A percentile compares a stretch with the other conserved stretches of the same genome.
Evolutionary conservation across 2,888 invertebrate species (phyloP).

Genomic region (Troides aeacus): DNA sequence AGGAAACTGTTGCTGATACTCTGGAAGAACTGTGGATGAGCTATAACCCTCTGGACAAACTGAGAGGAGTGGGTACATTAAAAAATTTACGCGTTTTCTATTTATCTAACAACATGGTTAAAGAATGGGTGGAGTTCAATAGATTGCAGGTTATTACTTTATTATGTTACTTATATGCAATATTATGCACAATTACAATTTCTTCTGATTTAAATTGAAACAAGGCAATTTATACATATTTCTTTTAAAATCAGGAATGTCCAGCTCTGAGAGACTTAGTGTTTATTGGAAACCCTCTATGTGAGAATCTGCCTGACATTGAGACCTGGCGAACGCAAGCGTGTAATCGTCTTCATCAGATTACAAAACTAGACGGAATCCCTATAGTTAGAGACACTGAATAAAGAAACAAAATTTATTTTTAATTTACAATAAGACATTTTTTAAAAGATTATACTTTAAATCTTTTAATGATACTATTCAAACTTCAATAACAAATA

Average conservation of each 20-base stretch:
- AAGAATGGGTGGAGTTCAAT: constrained; percentile 92
- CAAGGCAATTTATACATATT: too few relatives aligned
- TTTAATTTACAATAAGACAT: background rate
- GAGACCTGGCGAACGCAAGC: constrained; percentile 85
- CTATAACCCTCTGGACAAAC: constrained; percentile 94
- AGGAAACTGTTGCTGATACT: constrained; percentile 93
- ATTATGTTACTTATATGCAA: background rate
- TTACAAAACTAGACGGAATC: constrained; percentile 89
- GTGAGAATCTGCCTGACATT: constrained; percentile 84
- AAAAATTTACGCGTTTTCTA: constrained; percentile 91
- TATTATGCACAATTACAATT: background rate
- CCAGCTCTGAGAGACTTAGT: constrained; percentile 86
- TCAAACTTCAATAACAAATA: background rate
- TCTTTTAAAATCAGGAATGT: constrained; percentile 68
- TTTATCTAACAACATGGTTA: constrained; percentile 88
- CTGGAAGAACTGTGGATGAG: constrained; percentile 97
- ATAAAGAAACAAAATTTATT: constrained; percentile 22
- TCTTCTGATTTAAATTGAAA: too few relatives aligned
- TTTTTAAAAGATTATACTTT: background rate
- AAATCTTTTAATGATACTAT: background rate
- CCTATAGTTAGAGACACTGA: constrained; percentile 82
- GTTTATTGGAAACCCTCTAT: constrained; percentile 89
- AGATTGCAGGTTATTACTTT: constrained; percentile 57
- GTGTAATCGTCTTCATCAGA: constrained; percentile 83
- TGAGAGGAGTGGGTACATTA: constrained; percentile 90